Conservation (phyloP, 1,140 invertebrate species). For the Argopecten irradians region DNA sequence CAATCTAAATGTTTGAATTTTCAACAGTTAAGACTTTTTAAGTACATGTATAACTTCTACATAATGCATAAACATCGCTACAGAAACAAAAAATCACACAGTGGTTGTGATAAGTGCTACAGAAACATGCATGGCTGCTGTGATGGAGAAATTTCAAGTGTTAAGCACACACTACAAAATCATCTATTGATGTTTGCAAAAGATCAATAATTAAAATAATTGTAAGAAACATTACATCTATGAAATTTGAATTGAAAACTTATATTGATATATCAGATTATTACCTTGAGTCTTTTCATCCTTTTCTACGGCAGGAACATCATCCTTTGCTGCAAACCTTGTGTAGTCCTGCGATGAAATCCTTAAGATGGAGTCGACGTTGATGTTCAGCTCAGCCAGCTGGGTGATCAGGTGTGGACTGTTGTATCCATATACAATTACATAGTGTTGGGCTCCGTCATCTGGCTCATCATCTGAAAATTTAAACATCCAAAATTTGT, state of each 20-base stretch:
- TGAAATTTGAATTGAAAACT: neutral
- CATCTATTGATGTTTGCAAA: neutral
- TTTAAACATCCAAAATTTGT: neutral
- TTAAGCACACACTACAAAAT: neutral
- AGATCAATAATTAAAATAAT: neutral
- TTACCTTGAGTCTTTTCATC: constrained; percentile 71
- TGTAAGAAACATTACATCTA: neutral
- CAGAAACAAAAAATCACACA: neutral
- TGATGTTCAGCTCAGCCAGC: constrained; percentile 71
- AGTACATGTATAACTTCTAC: too few relatives aligned
- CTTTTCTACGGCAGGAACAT: constrained; percentile 61
- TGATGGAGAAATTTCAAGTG: neutral
- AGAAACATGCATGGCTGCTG: neutral
- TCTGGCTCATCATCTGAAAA: constrained; percentile 77
- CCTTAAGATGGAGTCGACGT: constrained; percentile 63
- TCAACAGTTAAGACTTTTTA: too few relatives aligned
- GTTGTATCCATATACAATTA: constrained; percentile 74
- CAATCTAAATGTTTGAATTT: too few relatives aligned
- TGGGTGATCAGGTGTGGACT: constrained; percentile 68
- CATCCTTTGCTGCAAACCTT: constrained; percentile 47
- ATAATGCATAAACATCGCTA: too few relatives aligned
- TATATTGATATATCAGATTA: too few relatives aligned
- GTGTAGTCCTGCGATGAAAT: constrained; percentile 68
- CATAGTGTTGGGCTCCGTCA: constrained; percentile 75
- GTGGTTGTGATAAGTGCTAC: neutral